phyloP scores from a whole-genome alignment of 1,140 invertebrate genomes.

The Neodiprion pinetum region DNA sequence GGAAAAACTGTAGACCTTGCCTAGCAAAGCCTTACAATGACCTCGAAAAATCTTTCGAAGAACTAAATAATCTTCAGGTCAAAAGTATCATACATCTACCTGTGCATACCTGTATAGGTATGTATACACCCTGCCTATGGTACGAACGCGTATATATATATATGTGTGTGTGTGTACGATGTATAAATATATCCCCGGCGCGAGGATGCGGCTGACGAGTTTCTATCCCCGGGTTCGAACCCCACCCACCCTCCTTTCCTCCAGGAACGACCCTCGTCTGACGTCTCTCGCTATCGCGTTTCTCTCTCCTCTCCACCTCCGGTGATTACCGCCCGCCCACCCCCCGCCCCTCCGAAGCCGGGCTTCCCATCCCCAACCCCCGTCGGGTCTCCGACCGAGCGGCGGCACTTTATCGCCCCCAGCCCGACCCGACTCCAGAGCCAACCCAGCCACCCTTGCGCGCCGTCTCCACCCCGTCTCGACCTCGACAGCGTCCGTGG shows the following conservation, averaged over 20 bases:
- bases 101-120: no score
- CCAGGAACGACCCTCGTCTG: constrained; percentile 8
- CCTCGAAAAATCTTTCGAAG: no score
- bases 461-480: not conserved
- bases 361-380: constrained; percentile 8
- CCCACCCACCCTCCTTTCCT: not conserved
- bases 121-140: no score
- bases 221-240: not conserved
- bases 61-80: no score
- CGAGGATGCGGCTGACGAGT: constrained; percentile 3
- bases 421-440: not conserved
- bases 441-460: not conserved
- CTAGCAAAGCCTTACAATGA: no score
- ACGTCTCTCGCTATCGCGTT: constrained; percentile 5
- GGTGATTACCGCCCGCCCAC: constrained; percentile 20
- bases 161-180: not conserved
- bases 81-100: no score
- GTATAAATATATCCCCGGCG: not conserved
- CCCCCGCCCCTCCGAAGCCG: not conserved
- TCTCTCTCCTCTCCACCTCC: constrained; percentile 23
- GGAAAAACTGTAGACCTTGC: no score
- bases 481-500: not conserved
- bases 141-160: not conserved
- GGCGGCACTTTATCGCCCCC: constrained; percentile 1
- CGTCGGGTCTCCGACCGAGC: not conserved